Conservation (phyloP, 2,113 vertebrate species). For the Nicator chloris region DNA sequence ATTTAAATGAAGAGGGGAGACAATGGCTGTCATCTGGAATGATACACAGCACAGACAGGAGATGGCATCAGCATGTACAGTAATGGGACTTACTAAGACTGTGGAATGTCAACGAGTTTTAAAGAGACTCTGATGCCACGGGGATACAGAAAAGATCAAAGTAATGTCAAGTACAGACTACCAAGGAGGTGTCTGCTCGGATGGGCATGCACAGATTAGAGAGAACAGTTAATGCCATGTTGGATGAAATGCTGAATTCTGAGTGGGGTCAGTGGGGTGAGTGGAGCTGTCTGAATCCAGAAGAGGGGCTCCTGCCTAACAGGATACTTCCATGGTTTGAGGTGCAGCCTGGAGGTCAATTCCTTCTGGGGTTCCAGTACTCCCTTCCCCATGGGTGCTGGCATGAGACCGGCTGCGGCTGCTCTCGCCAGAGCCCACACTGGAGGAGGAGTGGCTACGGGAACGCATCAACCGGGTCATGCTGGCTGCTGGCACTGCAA, state of each 20-base stretch:
- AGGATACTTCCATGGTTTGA: slow-evolving; percentile 96
- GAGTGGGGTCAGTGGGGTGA: slow-evolving; percentile 46
- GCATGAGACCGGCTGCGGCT: slow-evolving; percentile 76
- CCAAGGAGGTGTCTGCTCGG: slow-evolving; percentile 41
- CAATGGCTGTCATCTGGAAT: slow-evolving; percentile 27
- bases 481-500: slow-evolving; percentile 88
- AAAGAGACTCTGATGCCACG: slow-evolving; percentile 41
- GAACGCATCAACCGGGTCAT: slow-evolving; percentile 92
- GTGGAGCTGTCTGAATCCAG: slow-evolving; percentile 57
- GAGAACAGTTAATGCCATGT: slow-evolving; percentile 60
- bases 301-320: slow-evolving; percentile 73
- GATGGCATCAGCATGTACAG: slow-evolving; percentile 45
- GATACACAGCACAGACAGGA: slow-evolving; percentile 60
- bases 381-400: slow-evolving; percentile 76
- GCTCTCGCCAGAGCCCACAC: slow-evolving; percentile 83
- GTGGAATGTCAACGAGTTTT: slow-evolving; percentile 64
- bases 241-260: slow-evolving; percentile 58
- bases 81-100: slow-evolving; percentile 40
- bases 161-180: slow-evolving; percentile 65
- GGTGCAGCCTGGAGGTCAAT: slow-evolving; percentile 79
- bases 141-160: slow-evolving; percentile 65
- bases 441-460: slow-evolving; percentile 90
- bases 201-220: slow-evolving; percentile 73
- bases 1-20: slow-evolving; percentile 26
- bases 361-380: slow-evolving; percentile 67